Evolutionary conservation across 2,888 invertebrate genomes (phyloP), one percentile per base, ranked within the genome.

Genomic region (Tenthredo scrophulariae): DNA sequence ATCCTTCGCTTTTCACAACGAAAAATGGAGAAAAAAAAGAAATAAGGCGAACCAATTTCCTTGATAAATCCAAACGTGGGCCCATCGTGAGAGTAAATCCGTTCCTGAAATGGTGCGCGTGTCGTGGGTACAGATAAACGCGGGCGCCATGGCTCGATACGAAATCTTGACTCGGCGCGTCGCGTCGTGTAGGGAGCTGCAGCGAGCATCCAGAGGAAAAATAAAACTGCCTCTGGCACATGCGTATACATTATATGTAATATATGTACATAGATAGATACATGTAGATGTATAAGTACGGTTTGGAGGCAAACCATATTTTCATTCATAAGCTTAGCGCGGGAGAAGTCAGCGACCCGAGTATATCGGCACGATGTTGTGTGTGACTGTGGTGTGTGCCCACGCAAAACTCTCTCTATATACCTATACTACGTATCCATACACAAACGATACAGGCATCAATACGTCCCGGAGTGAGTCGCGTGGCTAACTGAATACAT

Each of bases 241-340:
- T 18, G 29, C 9, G 46, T 18, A 22, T 9, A 40, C 10, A n/a
- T 6, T 2, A 40, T 10, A 10, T 6, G 40, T 3, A n/a, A 15
- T 5, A 46, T 29, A 18, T 62, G 9, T 37, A n/a, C 2, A 74
- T 7, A 62, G 1, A 3, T 15, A 74, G 9, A 65, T 29, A 33
- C 22, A n/a, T 33, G 9, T 40, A 1, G 10, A 43, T 43, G 43
- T 43, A 2, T 65, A 80, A 43, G 80, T 80, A 65, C 22, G 80
- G 83, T 80, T 80, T 43, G 62, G 83, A 83, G 67, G 67, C 83
- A 26, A 50, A 70, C 80, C 83, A 83, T 83, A 83, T 83, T 83
- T 83, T 83, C 83, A 83, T 83, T 83, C 83, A 83, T 83, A 83
- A 83, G 67, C 83, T 83, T 22, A 37, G 26, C 33, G 80, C 43